phyloP scores from a whole-genome alignment of 2,888 invertebrate genomes.

The Agriopis leucophaearia region DNA sequence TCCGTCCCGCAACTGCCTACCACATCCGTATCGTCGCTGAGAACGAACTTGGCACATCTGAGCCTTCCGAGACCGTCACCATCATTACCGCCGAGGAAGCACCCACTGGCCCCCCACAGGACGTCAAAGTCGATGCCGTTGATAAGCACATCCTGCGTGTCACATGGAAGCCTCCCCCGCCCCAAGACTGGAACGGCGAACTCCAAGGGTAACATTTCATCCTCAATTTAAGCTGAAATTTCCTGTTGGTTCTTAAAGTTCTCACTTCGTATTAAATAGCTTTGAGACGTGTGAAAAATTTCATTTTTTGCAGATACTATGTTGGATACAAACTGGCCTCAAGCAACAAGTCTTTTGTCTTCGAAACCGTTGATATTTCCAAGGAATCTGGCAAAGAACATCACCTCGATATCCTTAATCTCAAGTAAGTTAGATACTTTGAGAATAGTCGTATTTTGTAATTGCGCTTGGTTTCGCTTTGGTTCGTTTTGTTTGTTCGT shows the following conservation, averaged over 20 bases:
- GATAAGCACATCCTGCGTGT: constrained; percentile 95
- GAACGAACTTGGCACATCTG: constrained; percentile 97
- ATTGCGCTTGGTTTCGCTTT: not conserved
- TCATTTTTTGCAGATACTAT: constrained; percentile 90
- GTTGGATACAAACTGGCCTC: constrained; percentile 95
- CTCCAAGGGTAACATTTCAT: constrained; percentile 84
- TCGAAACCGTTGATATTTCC: constrained; percentile 96
- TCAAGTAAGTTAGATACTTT: constrained; percentile 84
- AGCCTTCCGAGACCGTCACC: constrained; percentile 96
- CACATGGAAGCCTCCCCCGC: constrained; percentile 96
- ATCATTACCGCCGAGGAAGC: constrained; percentile 98
- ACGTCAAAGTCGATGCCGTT: constrained; percentile 93
- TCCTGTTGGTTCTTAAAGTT: not conserved
- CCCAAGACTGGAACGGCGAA: constrained; percentile 97
- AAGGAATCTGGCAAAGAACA: constrained; percentile 97
- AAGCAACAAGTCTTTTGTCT: constrained; percentile 94
- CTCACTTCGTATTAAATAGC: not conserved
- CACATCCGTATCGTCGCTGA: constrained; percentile 97
- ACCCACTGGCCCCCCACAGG: constrained; percentile 93
- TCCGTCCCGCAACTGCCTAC: constrained; percentile 96
- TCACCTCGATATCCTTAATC: constrained; percentile 92
- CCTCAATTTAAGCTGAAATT: not conserved
- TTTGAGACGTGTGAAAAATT: not conserved
- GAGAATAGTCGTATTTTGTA: too few species aligned
- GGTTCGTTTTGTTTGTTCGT: too few species aligned